A percentile compares a stretch with the other conserved stretches of the same genome.
Evolutionary conservation across 2,113 vertebrate species (phyloP).

Genomic region (Sprattus sprattus): DNA sequence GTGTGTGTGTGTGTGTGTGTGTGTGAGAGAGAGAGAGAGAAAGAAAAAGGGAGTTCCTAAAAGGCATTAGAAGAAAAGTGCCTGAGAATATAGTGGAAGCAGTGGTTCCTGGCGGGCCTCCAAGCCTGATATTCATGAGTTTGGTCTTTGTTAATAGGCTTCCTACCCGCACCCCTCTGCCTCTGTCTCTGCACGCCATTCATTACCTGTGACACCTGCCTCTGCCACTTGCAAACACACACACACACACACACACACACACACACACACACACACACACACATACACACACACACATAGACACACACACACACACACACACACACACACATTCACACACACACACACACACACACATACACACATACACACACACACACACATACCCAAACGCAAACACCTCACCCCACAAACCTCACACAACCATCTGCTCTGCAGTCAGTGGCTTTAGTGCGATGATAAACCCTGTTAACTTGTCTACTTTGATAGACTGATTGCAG

Average conservation of each 20-base stretch:
- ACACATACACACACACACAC: neutral
- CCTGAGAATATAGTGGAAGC: slow-evolving; percentile 4
- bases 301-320: neutral
- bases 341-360: neutral
- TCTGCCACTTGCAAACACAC: neutral
- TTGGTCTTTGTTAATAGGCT: slow-evolving; percentile 25
- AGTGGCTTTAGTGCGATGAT: neutral
- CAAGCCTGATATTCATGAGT: slow-evolving; percentile 31
- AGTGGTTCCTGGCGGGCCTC: slow-evolving; percentile 18
- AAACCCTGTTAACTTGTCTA: neutral
- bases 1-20: neutral
- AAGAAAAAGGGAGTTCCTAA: slow-evolving; percentile 20
- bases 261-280: neutral
- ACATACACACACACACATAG: neutral
- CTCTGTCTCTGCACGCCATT: slow-evolving; percentile 27
- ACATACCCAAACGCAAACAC: neutral
- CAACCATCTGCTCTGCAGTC: neutral
- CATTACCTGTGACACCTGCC: slow-evolving; percentile 38
- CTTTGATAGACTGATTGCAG: neutral
- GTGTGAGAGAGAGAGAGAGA: neutral
- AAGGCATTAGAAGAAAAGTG: neutral
- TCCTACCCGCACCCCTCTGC: neutral
- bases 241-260: neutral
- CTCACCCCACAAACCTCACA: neutral
- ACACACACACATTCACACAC: neutral